Percentiles rank a stretch among this genome's conserved stretches.
phyloP scores from a whole-genome alignment of 2,888 invertebrate genomes.

The Chalcosyrphus nemorum region DNA sequence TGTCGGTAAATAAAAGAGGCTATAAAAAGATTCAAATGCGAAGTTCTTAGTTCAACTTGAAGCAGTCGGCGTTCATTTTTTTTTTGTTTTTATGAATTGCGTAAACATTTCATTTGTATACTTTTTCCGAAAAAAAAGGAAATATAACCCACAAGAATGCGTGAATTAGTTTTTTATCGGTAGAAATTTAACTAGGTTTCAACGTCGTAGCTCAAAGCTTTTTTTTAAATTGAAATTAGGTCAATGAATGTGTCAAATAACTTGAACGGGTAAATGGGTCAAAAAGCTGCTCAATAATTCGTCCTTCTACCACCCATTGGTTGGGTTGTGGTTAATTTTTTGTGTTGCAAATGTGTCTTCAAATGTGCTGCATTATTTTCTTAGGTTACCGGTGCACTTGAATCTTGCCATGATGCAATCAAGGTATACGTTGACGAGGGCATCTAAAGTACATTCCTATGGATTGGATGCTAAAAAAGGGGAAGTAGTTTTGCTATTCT shows the following conservation, averaged over 20 bases:
- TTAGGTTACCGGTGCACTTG: conserved; percentile 18
- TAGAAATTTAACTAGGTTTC: background rate
- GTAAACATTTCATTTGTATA: conserved; percentile 18
- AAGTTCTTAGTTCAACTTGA: conserved; percentile 14
- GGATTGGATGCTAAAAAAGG: no score
- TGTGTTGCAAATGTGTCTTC: background rate
- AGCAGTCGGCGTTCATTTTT: background rate
- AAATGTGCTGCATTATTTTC: conserved; percentile 2
- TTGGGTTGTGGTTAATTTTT: background rate
- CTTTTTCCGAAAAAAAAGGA: background rate
- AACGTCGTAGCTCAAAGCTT: conserved; percentile 20
- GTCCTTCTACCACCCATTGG: background rate
- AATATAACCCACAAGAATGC: no score
- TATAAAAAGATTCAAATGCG: background rate
- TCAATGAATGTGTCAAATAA: conserved; percentile 38
- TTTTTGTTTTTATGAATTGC: background rate
- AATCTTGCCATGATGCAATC: background rate
- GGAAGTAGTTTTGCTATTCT: no score
- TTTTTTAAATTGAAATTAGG: conserved; percentile 41
- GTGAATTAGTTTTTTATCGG: background rate
- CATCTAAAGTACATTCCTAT: background rate
- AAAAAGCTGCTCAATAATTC: conserved; percentile 36
- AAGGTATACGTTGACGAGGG: background rate
- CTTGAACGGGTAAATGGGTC: conserved; percentile 53
- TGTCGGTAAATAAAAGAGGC: background rate